A percentile compares a stretch with the other conserved stretches of the same genome.
These are phyloP conservation scores for Athalia cordata DNA, from an alignment of 2,888 invertebrate genomes.

Conservation along the genomic window DNA sequence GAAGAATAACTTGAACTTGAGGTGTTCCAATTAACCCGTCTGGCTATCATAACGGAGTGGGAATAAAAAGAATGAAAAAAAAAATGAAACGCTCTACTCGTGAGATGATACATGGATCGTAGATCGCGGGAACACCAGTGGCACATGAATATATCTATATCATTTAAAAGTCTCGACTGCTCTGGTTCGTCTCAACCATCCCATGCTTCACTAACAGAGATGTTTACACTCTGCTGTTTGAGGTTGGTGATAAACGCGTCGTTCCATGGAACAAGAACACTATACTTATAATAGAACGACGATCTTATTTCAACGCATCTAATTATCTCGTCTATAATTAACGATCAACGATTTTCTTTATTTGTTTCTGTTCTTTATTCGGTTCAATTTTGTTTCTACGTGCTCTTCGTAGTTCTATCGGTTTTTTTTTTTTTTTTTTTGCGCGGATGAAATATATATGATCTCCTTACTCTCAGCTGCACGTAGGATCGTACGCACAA, in stretches of 20 bases:
- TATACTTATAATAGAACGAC: background rate
- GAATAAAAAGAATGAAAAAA: no score
- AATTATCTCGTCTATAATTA: no score
- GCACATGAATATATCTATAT: background rate
- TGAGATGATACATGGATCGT: slow-evolving; percentile 3
- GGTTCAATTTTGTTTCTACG: no score
- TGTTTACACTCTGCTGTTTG: slow-evolving; percentile 5
- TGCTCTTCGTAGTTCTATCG: no score
- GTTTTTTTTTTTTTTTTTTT: no score
- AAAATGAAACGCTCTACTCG: no score
- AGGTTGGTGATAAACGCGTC: slow-evolving; percentile 15
- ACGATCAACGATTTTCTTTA: no score
- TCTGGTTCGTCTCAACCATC: background rate
- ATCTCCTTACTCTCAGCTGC: slow-evolving; percentile 1
- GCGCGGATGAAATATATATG: background rate
- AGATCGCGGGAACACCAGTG: background rate
- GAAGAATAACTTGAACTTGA: background rate
- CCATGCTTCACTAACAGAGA: background rate
- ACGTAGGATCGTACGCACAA: background rate
- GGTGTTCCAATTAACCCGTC: no score
- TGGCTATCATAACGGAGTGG: no score
- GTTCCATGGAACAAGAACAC: background rate
- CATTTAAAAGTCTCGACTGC: background rate
- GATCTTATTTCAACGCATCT: no score
- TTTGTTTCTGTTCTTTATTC: no score